These are phyloP conservation scores for Scaptodrosophila lebanonensis DNA, from an alignment of 1,140 invertebrate genomes.

Conservation along the genomic window DNA sequence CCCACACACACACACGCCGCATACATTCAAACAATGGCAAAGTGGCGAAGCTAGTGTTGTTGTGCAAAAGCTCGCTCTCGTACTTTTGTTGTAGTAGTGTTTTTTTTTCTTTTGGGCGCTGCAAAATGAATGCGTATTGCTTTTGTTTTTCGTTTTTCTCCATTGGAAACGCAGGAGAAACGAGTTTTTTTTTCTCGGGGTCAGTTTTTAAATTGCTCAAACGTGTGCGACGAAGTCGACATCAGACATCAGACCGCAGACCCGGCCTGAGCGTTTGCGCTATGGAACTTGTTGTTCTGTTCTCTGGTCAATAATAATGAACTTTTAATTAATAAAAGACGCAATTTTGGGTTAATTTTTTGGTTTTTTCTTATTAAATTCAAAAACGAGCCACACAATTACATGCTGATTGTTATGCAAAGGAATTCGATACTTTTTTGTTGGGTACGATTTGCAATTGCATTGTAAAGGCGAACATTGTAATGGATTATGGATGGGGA, in stretches of 20 bases:
- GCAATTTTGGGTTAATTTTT: constrained; percentile 11
- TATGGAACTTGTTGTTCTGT: constrained; percentile 17
- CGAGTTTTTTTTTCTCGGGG: constrained; percentile 38
- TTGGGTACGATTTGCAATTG: constrained; percentile 38
- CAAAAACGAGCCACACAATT: too few relatives aligned
- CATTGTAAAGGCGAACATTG: background rate
- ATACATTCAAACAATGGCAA: constrained; percentile 4
- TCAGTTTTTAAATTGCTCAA: constrained; percentile 13
- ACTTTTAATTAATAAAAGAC: constrained; percentile 51
- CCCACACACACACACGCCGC: constrained; percentile 24
- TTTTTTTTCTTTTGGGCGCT: constrained; percentile 14
- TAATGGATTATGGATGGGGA: constrained; percentile 12
- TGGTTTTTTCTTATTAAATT: constrained; percentile 3
- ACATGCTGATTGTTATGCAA: constrained; percentile 23
- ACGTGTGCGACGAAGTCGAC: too few relatives aligned
- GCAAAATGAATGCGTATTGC: constrained; percentile 60
- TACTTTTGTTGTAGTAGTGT: constrained; percentile 7
- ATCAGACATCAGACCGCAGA: too few relatives aligned
- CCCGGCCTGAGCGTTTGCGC: too few relatives aligned
- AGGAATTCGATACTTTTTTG: constrained; percentile 47
- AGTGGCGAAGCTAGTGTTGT: constrained; percentile 19
- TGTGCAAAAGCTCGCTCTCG: constrained; percentile 37
- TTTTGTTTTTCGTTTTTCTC: constrained; percentile 21
- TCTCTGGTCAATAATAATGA: constrained; percentile 28
- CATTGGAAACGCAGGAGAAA: constrained; percentile 52